Percentiles rank a stretch among this genome's conserved stretches.
These are phyloP conservation scores for Arenaria interpres DNA, from an alignment of 2,113 vertebrate genomes.

Conservation along the genomic window DNA sequence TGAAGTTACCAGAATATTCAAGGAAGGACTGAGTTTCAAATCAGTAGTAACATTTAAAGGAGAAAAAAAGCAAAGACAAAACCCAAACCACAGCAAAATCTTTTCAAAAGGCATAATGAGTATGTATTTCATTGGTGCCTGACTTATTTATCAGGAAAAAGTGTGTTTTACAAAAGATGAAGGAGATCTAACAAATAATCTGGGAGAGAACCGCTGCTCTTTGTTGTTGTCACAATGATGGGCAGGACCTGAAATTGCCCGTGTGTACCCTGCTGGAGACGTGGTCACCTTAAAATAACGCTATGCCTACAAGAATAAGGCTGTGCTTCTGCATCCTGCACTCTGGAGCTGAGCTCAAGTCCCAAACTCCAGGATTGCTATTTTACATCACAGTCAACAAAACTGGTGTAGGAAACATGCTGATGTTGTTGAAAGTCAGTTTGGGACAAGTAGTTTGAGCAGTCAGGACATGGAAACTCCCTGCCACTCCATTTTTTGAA, in stretches of 20 bases:
- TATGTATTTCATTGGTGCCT: neutral
- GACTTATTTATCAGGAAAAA: neutral
- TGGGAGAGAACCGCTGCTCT: neutral
- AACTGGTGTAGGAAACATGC: neutral
- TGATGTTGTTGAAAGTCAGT: neutral
- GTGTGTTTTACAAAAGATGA: neutral
- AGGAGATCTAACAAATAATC: neutral
- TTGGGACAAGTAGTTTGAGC: neutral
- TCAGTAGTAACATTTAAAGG: neutral
- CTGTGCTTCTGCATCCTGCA: neutral
- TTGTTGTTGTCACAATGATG: neutral
- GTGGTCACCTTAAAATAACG: neutral
- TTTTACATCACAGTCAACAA: neutral
- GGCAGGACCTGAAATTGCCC: neutral
- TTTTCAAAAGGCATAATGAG: neutral
- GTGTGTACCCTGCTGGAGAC: neutral
- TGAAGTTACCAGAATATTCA: constrained; percentile 20
- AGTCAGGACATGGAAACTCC: neutral
- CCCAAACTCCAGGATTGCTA: neutral
- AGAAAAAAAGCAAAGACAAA: neutral
- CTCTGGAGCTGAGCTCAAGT: neutral
- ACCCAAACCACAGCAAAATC: neutral
- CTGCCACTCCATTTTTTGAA: neutral
- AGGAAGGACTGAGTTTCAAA: neutral
- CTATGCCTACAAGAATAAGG: neutral